Percentiles rank a stretch among this genome's conserved stretches.
These are phyloP conservation scores for Adoxophyes honmai DNA, from an alignment of 1,140 invertebrate species.

Conservation along the genomic window DNA sequence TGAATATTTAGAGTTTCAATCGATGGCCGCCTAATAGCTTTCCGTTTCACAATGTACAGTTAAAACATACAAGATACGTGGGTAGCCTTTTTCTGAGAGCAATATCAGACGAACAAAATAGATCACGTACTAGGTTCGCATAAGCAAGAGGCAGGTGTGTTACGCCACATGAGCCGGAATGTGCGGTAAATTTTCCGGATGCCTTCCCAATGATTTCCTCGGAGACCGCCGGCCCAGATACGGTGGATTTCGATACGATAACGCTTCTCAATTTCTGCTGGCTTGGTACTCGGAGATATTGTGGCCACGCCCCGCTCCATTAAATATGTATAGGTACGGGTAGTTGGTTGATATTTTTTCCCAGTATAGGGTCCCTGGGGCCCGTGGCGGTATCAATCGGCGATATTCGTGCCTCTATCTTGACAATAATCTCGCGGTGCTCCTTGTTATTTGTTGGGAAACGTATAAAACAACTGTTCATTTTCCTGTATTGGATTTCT, in stretches of 20 bases:
- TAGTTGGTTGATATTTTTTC: conserved; percentile 47
- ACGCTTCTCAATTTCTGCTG: conserved; percentile 61
- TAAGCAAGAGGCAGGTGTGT: conserved; percentile 64
- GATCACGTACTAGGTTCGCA: conserved; percentile 58
- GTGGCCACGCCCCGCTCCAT: conserved; percentile 43
- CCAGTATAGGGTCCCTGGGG: conserved; percentile 40
- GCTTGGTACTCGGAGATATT: conserved; percentile 50
- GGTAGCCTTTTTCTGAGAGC: conserved; percentile 23
- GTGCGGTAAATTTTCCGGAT: conserved; percentile 80
- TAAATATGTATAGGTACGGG: conserved; percentile 42
- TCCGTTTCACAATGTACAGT: conserved; percentile 5
- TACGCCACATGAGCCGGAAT: conserved; percentile 58
- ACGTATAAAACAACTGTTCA: conserved; percentile 18
- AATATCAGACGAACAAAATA: conserved; percentile 45
- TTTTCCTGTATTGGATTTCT: conserved; percentile 25
- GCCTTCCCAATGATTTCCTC: conserved; percentile 85
- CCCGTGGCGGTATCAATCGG: conserved; percentile 58
- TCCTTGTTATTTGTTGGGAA: conserved; percentile 21
- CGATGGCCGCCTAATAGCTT: conserved; percentile 42
- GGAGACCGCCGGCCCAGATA: conserved; percentile 76
- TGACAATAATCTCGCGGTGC: conserved; percentile 45
- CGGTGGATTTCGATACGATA: conserved; percentile 68
- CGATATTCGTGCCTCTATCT: conserved; percentile 41
- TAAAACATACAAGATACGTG: background rate
- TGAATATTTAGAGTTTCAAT: conserved; percentile 61